A percentile compares a stretch with the other conserved stretches of the same genome.
Conservation (phyloP, 1,140 invertebrate genomes). For the Cephus cinctus region DNA sequence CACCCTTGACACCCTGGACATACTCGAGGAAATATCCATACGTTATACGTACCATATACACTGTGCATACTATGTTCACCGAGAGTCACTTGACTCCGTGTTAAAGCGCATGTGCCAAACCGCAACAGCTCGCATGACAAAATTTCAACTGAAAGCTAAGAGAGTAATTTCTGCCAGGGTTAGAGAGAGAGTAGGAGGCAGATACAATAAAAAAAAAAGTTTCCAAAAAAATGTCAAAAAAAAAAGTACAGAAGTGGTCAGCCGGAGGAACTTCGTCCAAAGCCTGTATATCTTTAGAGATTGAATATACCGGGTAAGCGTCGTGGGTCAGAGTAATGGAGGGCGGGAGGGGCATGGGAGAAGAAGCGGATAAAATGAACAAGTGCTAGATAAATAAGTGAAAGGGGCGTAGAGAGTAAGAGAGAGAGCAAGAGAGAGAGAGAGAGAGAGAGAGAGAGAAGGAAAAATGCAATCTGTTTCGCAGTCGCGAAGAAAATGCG, state of each 20-base stretch:
- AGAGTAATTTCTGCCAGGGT: conserved; percentile 3
- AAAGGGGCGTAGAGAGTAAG: no score
- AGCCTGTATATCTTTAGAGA: conserved; percentile 16
- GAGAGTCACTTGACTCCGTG: no score
- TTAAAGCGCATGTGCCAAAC: conserved; percentile 10
- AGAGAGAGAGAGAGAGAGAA: not conserved
- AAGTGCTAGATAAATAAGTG: no score
- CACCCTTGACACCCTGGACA: no score
- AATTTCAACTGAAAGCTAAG: not conserved
- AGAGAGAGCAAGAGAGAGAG: conserved; percentile 3
- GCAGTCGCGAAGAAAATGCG: conserved; percentile 12
- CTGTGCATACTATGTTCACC: no score
- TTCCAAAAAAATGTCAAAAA: conserved; percentile 24
- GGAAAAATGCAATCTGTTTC: conserved; percentile 25
- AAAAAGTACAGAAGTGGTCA: no score
- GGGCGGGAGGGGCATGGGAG: not conserved
- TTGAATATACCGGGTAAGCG: conserved; percentile 14
- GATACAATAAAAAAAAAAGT: no score
- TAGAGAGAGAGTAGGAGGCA: conserved; percentile 11
- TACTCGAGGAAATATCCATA: no score
- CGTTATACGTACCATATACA: no score
- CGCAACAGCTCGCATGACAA: conserved; percentile 1
- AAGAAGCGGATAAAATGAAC: not conserved
- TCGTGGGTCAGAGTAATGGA: no score
- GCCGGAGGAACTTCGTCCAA: no score